Evolutionary conservation across 2,113 vertebrate species (phyloP).

Genomic region (Vireo altiloquus): DNA sequence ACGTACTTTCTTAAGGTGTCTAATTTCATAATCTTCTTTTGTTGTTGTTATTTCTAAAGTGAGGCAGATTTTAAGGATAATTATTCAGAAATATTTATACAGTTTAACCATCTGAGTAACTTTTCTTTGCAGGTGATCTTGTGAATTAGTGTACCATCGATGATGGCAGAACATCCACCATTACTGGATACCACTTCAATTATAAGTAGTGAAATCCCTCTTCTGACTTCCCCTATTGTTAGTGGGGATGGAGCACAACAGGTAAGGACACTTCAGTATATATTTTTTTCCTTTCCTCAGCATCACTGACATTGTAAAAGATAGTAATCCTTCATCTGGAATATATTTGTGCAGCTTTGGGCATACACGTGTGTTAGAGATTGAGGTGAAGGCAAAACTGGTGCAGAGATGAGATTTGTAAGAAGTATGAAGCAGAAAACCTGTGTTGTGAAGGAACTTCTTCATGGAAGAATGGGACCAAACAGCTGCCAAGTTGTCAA

Average conservation of each 20-base stretch:
- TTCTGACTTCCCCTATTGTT: constrained; percentile 88
- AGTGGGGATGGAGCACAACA: constrained; percentile 95
- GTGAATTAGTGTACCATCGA: constrained; percentile 84
- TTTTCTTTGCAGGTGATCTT: constrained; percentile 51
- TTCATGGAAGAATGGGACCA: background rate
- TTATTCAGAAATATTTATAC: background rate
- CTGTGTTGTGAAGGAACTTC: background rate
- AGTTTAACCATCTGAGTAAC: background rate
- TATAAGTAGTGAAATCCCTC: constrained; percentile 90
- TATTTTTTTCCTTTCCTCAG: background rate
- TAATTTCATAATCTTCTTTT: background rate
- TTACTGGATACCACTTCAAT: constrained; percentile 91
- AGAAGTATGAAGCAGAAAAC: background rate
- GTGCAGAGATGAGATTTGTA: background rate
- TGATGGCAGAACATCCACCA: constrained; percentile 95
- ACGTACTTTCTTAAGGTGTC: background rate
- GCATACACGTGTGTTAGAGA: background rate
- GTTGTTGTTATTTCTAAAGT: background rate
- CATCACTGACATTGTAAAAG: background rate
- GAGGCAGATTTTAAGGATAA: background rate
- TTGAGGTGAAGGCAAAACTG: background rate
- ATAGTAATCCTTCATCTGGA: background rate
- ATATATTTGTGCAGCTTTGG: background rate
- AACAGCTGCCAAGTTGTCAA: background rate
- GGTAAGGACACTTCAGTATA: constrained; percentile 74